These are phyloP conservation scores for Nerophis lumbriciformis DNA, from an alignment of 2,113 vertebrate genomes.

Conservation along the genomic window DNA sequence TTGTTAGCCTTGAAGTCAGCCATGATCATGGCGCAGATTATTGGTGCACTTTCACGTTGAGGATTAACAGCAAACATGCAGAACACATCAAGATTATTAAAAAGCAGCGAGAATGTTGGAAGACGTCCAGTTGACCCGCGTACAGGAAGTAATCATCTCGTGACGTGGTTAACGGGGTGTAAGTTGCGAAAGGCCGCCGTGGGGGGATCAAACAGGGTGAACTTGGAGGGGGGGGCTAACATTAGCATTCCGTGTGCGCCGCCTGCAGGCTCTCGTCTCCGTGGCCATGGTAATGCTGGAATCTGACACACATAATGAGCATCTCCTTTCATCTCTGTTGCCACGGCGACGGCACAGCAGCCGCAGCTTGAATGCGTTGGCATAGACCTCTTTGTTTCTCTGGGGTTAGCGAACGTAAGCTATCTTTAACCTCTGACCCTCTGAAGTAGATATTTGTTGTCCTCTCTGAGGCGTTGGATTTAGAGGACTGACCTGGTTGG, in stretches of 20 bases:
- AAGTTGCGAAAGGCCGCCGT: background rate
- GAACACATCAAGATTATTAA: too few relatives aligned
- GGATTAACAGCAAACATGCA: too few relatives aligned
- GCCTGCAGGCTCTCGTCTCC: background rate
- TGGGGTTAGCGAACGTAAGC: too few relatives aligned
- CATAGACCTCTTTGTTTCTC: constrained; percentile 2
- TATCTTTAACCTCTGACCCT: background rate
- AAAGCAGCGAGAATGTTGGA: too few relatives aligned
- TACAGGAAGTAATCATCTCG: too few relatives aligned
- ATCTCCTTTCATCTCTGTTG: constrained; percentile 51
- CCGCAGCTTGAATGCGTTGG: background rate
- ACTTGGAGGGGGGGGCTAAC: background rate
- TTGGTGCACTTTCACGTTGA: too few relatives aligned
- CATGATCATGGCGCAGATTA: too few relatives aligned
- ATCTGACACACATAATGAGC: constrained; percentile 36
- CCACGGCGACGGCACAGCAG: constrained; percentile 33
- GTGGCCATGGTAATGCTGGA: constrained; percentile 37
- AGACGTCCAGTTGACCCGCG: too few relatives aligned
- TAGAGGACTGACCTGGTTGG: background rate
- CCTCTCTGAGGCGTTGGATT: background rate
- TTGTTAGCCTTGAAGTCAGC: too few relatives aligned
- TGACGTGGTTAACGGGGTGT: too few relatives aligned
- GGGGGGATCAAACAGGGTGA: background rate
- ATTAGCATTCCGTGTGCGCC: constrained; percentile 24
- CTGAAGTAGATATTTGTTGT: background rate